phyloP scores from a whole-genome alignment of 2,888 invertebrate species.

The Lithodes maja region DNA sequence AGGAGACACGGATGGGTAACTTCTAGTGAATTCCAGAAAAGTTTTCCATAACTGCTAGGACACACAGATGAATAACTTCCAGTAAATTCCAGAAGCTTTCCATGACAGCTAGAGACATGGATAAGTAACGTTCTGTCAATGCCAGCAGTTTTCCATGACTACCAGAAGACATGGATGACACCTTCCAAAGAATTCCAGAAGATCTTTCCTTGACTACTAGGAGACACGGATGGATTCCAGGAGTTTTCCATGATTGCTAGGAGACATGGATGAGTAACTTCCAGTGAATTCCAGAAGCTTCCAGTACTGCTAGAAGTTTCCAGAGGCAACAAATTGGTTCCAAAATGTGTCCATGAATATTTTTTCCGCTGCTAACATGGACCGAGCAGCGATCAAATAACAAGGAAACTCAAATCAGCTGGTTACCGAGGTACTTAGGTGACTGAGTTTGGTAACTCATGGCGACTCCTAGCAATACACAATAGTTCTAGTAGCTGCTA shows the following conservation, averaged over 20 bases:
- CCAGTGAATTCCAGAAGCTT: slow-evolving; percentile 45
- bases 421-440: background rate
- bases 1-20: slow-evolving; percentile 22
- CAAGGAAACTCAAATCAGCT: slow-evolving; percentile 14
- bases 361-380: background rate
- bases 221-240: slow-evolving; percentile 16
- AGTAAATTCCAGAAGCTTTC: slow-evolving; percentile 44
- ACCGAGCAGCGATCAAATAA: background rate
- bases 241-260: slow-evolving; percentile 38
- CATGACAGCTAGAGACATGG: slow-evolving; percentile 30
- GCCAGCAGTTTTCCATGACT: slow-evolving; percentile 28
- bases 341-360: slow-evolving; percentile 4
- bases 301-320: slow-evolving; percentile 40
- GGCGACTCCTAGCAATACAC: slow-evolving; percentile 15
- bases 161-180: slow-evolving; percentile 38
- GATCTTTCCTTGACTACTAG: slow-evolving; percentile 29
- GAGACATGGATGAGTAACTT: slow-evolving; percentile 34
- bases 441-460: background rate
- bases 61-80: slow-evolving; percentile 34
- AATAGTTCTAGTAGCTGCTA: slow-evolving; percentile 12
- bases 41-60: slow-evolving; percentile 32
- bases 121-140: background rate
- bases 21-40: background rate
- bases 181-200: slow-evolving; percentile 42
- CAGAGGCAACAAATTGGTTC: slow-evolving; percentile 22